Evolutionary conservation across 2,797 vertebrate species (phyloP), one percentile per base, ranked within the genome.

Genomic region (Distichodus sexfasciatus): DNA sequence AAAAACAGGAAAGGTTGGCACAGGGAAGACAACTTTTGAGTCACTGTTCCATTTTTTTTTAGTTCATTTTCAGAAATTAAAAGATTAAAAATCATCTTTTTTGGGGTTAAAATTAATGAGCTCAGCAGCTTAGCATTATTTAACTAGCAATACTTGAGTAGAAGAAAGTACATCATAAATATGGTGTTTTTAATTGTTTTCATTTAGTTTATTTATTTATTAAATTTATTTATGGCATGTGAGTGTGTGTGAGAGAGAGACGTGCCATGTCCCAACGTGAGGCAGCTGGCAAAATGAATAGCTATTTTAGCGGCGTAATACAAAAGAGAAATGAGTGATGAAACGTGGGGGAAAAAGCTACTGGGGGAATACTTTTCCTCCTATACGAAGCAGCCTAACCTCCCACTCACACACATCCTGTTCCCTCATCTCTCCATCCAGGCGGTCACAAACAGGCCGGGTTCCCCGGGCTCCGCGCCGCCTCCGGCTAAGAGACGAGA

Each of bases 251-350:
- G 57, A 15, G 57, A 61, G 69, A 58, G 44, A 61, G 71, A 65
- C 59, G 70, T 71, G 75, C 72, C 71, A 76, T 60, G 43, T 75
- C 69, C 53, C 48, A 24, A 60, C 47, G 69, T 67, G 76, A 77
- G 83, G 84, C 89, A 90, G 87, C 88, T 88, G 86, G 85, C 73
- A 67, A 59, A 84, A 78, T 78, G 80, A 88, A 87, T 81, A 85
- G 80, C 63, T 61, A 71, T 82, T 82, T 79, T 75, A 77, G 67
- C 76, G 71, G 55, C 69, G 43, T 31, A 31, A 31, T 76, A 66
- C 68, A 48, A 63, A 59, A 75, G 65, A 77, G 66, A 81, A 85
- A 81, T 60, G 78, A 81, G 69, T 77, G 76, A 77, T 76, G 73
- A 75, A 81, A 74, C 75, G 67, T 24, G 35, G 57, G 57, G 69